A percentile compares a stretch with the other conserved stretches of the same genome.
These are phyloP conservation scores for Omphaloscelis lunosa DNA, from an alignment of 2,888 invertebrate species.

Conservation along the genomic window DNA sequence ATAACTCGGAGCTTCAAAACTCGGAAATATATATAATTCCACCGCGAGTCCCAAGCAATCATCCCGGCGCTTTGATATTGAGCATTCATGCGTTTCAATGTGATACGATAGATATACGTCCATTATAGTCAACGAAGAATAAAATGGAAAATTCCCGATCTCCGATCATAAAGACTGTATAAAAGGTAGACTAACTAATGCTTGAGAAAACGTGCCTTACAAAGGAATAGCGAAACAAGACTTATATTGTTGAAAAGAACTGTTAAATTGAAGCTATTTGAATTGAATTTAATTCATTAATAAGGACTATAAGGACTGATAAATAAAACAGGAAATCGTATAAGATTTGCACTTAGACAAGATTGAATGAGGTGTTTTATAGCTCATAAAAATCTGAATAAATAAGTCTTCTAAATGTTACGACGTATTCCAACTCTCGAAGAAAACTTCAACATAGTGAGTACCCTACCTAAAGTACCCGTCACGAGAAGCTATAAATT, in stretches of 20 bases:
- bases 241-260: slow-evolving; percentile 23
- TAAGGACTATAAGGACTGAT: slow-evolving; percentile 1
- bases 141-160: slow-evolving; percentile 33
- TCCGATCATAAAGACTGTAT: slow-evolving; percentile 33
- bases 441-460: not conserved
- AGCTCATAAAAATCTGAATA: slow-evolving; percentile 6
- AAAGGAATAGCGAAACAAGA: slow-evolving; percentile 45
- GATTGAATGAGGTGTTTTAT: not conserved
- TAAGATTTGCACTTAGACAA: not conserved
- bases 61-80: slow-evolving; percentile 65
- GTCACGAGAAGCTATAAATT: no score
- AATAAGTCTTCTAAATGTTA: not conserved
- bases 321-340: slow-evolving; percentile 19
- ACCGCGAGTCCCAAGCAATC: slow-evolving; percentile 67
- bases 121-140: slow-evolving; percentile 36
- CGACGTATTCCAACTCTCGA: not conserved
- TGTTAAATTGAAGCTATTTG: slow-evolving; percentile 27
- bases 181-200: slow-evolving; percentile 39
- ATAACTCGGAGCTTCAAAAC: slow-evolving; percentile 70
- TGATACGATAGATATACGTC: slow-evolving; percentile 48
- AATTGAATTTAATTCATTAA: slow-evolving; percentile 23
- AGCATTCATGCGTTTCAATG: slow-evolving; percentile 63
- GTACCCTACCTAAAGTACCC: no score
- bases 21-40: slow-evolving; percentile 73
- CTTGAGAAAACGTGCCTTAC: slow-evolving; percentile 26